phyloP scores from a whole-genome alignment of 2,888 invertebrate species.

The Ochropleura plecta region DNA sequence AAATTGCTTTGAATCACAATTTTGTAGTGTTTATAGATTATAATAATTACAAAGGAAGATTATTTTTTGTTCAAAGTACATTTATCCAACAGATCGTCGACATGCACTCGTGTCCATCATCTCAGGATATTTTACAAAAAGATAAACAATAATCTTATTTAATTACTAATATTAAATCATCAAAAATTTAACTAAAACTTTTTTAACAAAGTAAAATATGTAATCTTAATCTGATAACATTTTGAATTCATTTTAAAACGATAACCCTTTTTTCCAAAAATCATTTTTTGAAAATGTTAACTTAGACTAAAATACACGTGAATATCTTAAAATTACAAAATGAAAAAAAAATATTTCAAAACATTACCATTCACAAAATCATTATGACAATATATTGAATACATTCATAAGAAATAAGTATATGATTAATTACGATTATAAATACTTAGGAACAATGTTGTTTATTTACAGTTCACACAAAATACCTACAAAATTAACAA shows the following conservation, averaged over 20 bases:
- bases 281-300: constrained; percentile 47
- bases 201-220: constrained; percentile 5
- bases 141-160: constrained; percentile 28
- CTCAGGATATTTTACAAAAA: constrained; percentile 64
- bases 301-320: not conserved
- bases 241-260: constrained; percentile 37
- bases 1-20: constrained; percentile 91
- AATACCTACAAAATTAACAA: constrained; percentile 43
- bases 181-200: not conserved
- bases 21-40: constrained; percentile 90
- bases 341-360: constrained; percentile 22
- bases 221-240: constrained; percentile 22
- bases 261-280: constrained; percentile 32
- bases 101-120: constrained; percentile 76
- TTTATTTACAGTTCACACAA: constrained; percentile 62
- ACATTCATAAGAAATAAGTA: constrained; percentile 61
- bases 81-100: constrained; percentile 76
- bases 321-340: constrained; percentile 23
- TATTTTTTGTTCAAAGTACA: constrained; percentile 86
- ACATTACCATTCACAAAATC: constrained; percentile 51
- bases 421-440: constrained; percentile 63
- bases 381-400: constrained; percentile 48
- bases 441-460: constrained; percentile 64
- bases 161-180: constrained; percentile 11
- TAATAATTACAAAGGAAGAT: constrained; percentile 90